Percentiles rank a stretch among this genome's conserved stretches.
Conservation (phyloP, 1,140 invertebrate genomes). For the Acromyrmex heyeri region DNA sequence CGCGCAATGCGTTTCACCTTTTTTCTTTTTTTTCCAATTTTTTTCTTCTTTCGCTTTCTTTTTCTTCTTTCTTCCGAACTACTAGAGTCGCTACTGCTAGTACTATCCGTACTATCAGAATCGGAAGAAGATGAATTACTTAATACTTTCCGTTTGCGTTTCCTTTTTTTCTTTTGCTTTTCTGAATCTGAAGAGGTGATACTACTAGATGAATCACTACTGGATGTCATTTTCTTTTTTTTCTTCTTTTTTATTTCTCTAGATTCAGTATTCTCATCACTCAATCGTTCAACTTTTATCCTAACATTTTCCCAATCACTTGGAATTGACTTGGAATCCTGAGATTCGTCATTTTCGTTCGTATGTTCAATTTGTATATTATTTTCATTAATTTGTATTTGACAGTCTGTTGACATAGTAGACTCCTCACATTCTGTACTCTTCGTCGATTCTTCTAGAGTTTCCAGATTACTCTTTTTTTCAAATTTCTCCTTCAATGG, state of each 20-base stretch:
- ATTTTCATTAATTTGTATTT: conserved; percentile 17
- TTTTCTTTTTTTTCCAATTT: conserved; percentile 79
- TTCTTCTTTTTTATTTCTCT: conserved; percentile 69
- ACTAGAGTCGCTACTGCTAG: conserved; percentile 76
- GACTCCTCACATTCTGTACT: conserved; percentile 47
- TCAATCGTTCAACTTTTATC: conserved; percentile 80
- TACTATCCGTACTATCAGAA: conserved; percentile 78
- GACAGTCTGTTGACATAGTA: conserved; percentile 30
- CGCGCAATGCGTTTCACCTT: conserved; percentile 64
- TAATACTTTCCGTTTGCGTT: conserved; percentile 69
- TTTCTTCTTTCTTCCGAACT: conserved; percentile 77
- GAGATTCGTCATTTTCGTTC: conserved; percentile 52
- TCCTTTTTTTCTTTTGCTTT: conserved; percentile 72
- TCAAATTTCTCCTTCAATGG: conserved; percentile 21
- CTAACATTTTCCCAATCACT: conserved; percentile 82
- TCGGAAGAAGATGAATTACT: conserved; percentile 75
- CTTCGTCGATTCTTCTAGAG: conserved; percentile 42
- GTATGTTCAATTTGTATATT: conserved; percentile 1
- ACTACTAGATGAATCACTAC: conserved; percentile 79
- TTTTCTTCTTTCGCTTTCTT: conserved; percentile 74
- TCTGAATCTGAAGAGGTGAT: conserved; percentile 82
- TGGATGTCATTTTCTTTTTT: conserved; percentile 65
- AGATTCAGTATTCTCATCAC: conserved; percentile 73
- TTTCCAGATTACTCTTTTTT: conserved; percentile 3
- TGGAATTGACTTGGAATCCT: conserved; percentile 76